Conservation (phyloP, 2,797 vertebrate species). For the Craterocephalus amniculus region DNA sequence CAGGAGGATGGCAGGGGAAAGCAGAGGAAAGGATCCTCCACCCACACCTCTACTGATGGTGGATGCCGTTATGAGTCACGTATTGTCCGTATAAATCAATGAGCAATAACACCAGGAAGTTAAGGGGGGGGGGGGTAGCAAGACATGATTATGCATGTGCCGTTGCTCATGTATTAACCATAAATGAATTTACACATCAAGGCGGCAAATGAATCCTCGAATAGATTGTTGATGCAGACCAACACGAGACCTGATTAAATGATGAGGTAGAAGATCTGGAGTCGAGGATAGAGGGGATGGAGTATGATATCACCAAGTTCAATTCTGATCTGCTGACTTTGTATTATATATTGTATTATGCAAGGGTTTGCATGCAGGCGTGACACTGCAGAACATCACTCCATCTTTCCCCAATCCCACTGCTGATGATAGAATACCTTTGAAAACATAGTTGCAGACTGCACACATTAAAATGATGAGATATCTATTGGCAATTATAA, state of each 20-base stretch:
- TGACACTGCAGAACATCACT: slow-evolving; percentile 12
- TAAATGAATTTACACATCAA: slow-evolving; percentile 85
- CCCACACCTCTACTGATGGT: slow-evolving; percentile 42
- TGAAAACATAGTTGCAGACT: neutral
- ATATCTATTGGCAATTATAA: neutral
- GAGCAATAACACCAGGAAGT: slow-evolving; percentile 48
- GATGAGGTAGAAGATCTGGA: slow-evolving; percentile 72
- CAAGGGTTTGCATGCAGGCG: slow-evolving; percentile 12
- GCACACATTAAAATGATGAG: neutral
- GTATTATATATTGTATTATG: slow-evolving; percentile 29
- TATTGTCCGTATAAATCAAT: slow-evolving; percentile 66
- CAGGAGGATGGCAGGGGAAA: slow-evolving; percentile 2
- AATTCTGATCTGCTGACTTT: slow-evolving; percentile 49
- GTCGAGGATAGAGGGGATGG: slow-evolving; percentile 43
- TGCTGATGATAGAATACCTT: neutral
- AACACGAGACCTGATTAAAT: slow-evolving; percentile 80
- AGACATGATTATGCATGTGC: slow-evolving; percentile 77
- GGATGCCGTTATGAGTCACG: slow-evolving; percentile 52
- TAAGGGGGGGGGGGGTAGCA: slow-evolving; percentile 39
- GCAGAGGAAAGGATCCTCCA: slow-evolving; percentile 19
- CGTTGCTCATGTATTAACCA: slow-evolving; percentile 83
- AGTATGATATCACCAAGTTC: slow-evolving; percentile 28
- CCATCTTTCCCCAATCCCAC: slow-evolving; percentile 1
- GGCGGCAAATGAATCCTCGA: slow-evolving; percentile 77
- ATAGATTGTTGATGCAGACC: slow-evolving; percentile 78